Evolutionary conservation across 2,797 vertebrate genomes (phyloP).

Genomic region (Pseudopleuronectes americanus): DNA sequence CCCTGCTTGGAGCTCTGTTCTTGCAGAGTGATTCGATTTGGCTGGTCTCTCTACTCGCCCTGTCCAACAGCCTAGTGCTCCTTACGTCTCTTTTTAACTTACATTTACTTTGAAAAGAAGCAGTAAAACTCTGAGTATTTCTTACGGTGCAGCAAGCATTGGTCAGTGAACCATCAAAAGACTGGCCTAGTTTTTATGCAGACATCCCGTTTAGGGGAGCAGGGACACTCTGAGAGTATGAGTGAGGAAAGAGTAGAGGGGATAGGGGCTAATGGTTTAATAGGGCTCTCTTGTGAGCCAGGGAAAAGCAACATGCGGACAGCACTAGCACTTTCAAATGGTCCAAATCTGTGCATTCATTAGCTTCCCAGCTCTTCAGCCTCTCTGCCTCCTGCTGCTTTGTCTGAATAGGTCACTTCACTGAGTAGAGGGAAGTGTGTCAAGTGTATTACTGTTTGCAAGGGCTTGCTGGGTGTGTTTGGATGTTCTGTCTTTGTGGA

Average conservation of each 20-base stretch:
- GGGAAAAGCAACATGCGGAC: slow-evolving; percentile 58
- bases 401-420: slow-evolving; percentile 75
- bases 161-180: slow-evolving; percentile 67
- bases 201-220: slow-evolving; percentile 53
- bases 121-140: slow-evolving; percentile 32
- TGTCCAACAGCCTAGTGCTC: slow-evolving; percentile 5
- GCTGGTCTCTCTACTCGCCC: slow-evolving; percentile 23
- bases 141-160: slow-evolving; percentile 40
- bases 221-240: slow-evolving; percentile 37
- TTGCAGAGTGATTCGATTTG: slow-evolving; percentile 55
- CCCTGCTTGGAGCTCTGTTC: slow-evolving; percentile 50
- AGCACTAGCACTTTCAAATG: slow-evolving; percentile 62
- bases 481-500: slow-evolving; percentile 69
- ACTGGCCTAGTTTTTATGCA: slow-evolving; percentile 67
- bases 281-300: slow-evolving; percentile 65
- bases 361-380: slow-evolving; percentile 60
- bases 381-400: slow-evolving; percentile 71
- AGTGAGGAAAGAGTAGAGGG: slow-evolving; percentile 38
- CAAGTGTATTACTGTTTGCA: slow-evolving; percentile 66
- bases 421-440: slow-evolving; percentile 74
- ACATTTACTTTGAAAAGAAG: slow-evolving; percentile 38
- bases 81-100: slow-evolving; percentile 15
- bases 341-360: slow-evolving; percentile 69
- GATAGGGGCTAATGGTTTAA: slow-evolving; percentile 73
- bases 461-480: slow-evolving; percentile 65